Base-by-base conservation (phyloP, 1,140 invertebrate species). In the Fragariocoptes setiger region DNA sequence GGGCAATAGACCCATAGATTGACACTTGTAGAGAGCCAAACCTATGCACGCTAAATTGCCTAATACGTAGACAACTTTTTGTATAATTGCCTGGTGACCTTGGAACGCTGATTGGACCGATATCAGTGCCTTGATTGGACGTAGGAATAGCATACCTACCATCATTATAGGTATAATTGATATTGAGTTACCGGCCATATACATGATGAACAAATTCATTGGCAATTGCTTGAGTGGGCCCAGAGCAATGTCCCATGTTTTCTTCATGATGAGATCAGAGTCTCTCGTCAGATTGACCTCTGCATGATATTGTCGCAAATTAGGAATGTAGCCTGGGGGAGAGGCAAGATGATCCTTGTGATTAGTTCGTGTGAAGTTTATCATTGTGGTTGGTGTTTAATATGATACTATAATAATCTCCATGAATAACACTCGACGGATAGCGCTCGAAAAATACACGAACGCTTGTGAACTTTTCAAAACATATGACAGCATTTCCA, bases 111-210 rank as follows among this genome's bases (percentile, higher is more conserved):
- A 39, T 54, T 80, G 74, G 42, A 82, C 72, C 2, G 77, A 65
- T 54, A 92, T 82, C 16, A 97, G 62, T 5, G 86, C 82, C 61
- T 95, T 88, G 2, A 97, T 71, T 14, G 86, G 86, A 48, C 83
- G 64, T 44, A 94, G 74, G 46, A 94, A 76, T 54, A 95, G 68
- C 90, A 97, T 97, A 25, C 83, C 83, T 16, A 97, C 82, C 88
- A 99, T 97, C 90, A 99, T 97, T n/a, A 99, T 95, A 2, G 90
- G 90, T 53, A 99, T 95, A 48, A 99, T 94, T 1, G 85, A 94
- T 51, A 97, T 94, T 0, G 86, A 88, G 59, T 85, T 94, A 25
- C 88, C 90, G 42, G 88, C 79, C 90, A 97, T 97, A 58, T 92
- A 97, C 80, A 95, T 90, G 37, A 97, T 86, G 52, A 97, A 90